These are phyloP conservation scores for Tragelaphus strepsiceros DNA, from an alignment of 2,113 vertebrate species.

Conservation along the genomic window DNA sequence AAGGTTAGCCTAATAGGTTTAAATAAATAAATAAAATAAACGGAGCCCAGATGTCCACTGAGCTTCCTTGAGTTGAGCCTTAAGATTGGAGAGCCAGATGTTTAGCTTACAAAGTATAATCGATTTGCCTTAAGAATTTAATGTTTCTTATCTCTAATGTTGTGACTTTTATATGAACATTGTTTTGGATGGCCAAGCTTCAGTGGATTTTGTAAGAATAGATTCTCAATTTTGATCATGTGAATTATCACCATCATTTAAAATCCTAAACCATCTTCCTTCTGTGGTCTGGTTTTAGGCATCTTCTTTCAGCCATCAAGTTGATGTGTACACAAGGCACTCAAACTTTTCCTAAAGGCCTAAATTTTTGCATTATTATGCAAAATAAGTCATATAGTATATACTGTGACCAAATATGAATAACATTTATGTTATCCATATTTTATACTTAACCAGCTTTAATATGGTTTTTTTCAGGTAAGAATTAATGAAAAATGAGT, in stretches of 20 bases:
- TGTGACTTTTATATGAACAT: constrained; percentile 43
- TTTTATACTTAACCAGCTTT: not conserved
- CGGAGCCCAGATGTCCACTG: not conserved
- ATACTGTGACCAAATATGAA: not conserved
- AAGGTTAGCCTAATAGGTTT: not conserved
- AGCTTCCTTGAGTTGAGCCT: not conserved
- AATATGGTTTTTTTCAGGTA: not conserved
- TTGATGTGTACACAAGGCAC: not conserved
- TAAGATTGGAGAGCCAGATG: not conserved
- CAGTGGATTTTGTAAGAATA: not conserved
- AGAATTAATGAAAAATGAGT: not conserved
- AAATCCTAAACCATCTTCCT: not conserved
- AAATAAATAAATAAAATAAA: not conserved
- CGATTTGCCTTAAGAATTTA: not conserved
- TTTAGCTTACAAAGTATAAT: not conserved
- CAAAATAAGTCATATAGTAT: not conserved
- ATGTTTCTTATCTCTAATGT: constrained; percentile 10
- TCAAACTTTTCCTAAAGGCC: not conserved
- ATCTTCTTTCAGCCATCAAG: not conserved
- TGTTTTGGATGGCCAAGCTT: constrained; percentile 39
- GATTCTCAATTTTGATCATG: not conserved
- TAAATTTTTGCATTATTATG: not conserved
- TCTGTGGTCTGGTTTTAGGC: not conserved
- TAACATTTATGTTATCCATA: not conserved
- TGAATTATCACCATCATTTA: not conserved